Evolutionary conservation across 2,113 vertebrate species (phyloP).

Genomic region (Parotia lawesii): DNA sequence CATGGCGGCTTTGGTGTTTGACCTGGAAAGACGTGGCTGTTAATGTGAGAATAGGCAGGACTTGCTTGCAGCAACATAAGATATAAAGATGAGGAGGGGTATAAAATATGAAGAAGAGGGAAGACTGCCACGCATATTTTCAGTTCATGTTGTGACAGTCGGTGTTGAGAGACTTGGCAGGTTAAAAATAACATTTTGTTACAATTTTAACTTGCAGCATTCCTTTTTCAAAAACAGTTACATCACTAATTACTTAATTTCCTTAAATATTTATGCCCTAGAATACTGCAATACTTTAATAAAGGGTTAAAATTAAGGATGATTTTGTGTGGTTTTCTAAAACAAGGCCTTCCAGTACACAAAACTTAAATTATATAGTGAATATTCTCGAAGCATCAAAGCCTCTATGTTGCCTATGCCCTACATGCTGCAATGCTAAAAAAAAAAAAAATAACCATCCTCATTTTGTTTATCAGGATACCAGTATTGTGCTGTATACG

Average conservation of each 20-base stretch:
- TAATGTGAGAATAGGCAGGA: background rate
- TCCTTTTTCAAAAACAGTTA: background rate
- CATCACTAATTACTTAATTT: background rate
- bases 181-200: constrained; percentile 3
- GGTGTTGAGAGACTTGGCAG: background rate
- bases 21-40: background rate
- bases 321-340: background rate
- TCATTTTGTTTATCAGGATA: background rate
- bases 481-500: background rate
- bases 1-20: background rate
- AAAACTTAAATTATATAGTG: background rate
- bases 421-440: background rate
- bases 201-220: background rate
- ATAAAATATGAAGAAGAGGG: background rate
- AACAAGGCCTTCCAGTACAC: background rate
- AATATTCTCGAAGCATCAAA: background rate
- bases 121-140: background rate
- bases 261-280: background rate
- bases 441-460: background rate
- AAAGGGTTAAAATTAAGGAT: background rate
- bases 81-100: background rate
- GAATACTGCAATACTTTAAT: background rate
- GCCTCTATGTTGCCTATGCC: background rate
- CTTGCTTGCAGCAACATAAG: background rate
- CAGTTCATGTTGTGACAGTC: background rate